phyloP scores from a whole-genome alignment of 2,113 vertebrate species.

The Pterocles gutturalis region DNA sequence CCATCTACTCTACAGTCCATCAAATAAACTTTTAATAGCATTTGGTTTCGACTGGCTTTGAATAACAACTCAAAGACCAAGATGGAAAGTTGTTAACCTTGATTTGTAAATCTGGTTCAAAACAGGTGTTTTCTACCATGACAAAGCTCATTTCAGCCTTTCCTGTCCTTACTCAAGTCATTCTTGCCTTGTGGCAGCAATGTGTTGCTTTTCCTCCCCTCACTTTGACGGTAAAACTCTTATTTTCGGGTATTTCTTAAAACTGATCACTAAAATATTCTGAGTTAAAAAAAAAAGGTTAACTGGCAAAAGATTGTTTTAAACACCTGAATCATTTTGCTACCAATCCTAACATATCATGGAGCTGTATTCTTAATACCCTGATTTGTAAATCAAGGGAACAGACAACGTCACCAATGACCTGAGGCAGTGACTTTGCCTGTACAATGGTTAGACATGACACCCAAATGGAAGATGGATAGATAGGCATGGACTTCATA shows the following conservation, averaged over 20 bases:
- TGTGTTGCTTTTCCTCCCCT: background rate
- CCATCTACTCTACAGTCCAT: conserved; percentile 35
- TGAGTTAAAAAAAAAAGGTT: background rate
- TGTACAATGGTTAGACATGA: background rate
- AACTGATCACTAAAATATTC: background rate
- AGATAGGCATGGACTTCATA: background rate
- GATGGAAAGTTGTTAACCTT: background rate
- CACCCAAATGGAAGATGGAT: background rate
- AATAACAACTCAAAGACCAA: conserved; percentile 9
- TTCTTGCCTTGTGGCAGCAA: background rate
- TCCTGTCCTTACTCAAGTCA: background rate
- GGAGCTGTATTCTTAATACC: background rate
- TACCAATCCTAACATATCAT: background rate
- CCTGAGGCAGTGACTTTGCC: background rate
- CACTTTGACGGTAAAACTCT: background rate
- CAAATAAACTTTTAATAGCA: conserved; percentile 27
- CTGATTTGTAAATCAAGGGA: background rate
- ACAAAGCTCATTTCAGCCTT: background rate
- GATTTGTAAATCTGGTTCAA: background rate
- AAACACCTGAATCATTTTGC: background rate
- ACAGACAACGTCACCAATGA: background rate
- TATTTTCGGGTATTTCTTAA: background rate
- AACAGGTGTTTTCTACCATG: background rate
- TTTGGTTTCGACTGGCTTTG: conserved; percentile 43
- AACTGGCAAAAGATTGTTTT: background rate